Base-by-base conservation (phyloP, 64 coral and sea anemone species). In the Catalaphyllia jardinei region DNA sequence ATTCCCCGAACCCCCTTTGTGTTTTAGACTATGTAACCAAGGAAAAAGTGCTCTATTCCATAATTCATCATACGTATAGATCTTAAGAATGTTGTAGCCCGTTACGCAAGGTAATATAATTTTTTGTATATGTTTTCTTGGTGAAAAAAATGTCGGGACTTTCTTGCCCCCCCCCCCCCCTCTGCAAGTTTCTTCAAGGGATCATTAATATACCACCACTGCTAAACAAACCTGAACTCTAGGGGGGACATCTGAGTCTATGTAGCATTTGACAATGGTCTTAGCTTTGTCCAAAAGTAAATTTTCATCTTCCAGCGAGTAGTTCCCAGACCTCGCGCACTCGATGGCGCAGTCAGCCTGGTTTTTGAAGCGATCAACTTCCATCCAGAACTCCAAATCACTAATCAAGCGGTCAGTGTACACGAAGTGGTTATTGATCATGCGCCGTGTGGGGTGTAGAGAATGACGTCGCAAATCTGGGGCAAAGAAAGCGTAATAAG, bases 381-480 rank as follows among this genome's bases (percentile, higher is more conserved):
- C 96, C 62, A 93, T 82, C 96, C 96, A 99, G 83, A 99, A 99
- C 31, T 92, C 83, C 74, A 99, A 86, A 61, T 99, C 96, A 22
- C 71, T 91, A 6, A 88, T 72, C 22, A 99, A 51, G 8, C 89
- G 90, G 29, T 99, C 96, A 25, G 88, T 92, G 49, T 67, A 83
- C 10, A 99, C 86, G 22, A 93, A 87, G 42, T 92, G 92, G 38
- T 92, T 99, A 67, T 99, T 99, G 61, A 99, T 88, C 91, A 95
- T 91, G 12, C 91, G 81, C 77, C 93, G 60, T 62, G 89, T 87
- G 13, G 96, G 92, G 51, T 98, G 67, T 16, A 86, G 24, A 20
- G 81, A 86, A 33, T 94, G 93, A 39, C 93, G 67, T 5, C 85
- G 75, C 22, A 80, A 54, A 35, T 94, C 93, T 99, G 67, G 16